These are phyloP conservation scores for Craterocephalus amniculus DNA, from an alignment of 2,797 vertebrate genomes.

Conservation along the genomic window DNA sequence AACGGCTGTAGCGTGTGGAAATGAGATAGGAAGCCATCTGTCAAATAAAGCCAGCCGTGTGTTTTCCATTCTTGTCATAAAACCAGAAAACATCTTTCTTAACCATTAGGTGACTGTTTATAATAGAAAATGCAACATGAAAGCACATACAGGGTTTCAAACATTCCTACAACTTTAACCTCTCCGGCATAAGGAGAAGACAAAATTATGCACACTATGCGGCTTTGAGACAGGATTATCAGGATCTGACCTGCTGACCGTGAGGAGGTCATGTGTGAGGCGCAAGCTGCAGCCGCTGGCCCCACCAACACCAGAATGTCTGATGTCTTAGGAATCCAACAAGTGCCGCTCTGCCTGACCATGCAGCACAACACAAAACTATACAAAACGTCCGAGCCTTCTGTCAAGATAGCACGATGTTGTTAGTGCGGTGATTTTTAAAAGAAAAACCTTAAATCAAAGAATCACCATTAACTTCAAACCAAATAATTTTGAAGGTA, in stretches of 20 bases:
- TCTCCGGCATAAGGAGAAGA: conserved; percentile 36
- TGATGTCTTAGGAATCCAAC: conserved; percentile 71
- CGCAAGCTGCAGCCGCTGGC: conserved; percentile 51
- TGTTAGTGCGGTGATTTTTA: background rate
- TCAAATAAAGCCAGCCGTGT: conserved; percentile 37
- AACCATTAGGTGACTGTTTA: conserved; percentile 16
- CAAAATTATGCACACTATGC: conserved; percentile 40
- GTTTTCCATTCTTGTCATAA: conserved; percentile 25
- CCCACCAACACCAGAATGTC: conserved; percentile 68
- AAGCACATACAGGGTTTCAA: conserved; percentile 15
- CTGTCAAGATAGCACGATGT: background rate
- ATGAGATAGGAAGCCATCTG: conserved; percentile 35
- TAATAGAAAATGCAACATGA: conserved; percentile 1
- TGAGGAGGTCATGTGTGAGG: conserved; percentile 71
- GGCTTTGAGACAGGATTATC: conserved; percentile 73
- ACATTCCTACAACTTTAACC: conserved; percentile 24
- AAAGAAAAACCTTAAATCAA: too few species aligned
- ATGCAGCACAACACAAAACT: conserved; percentile 34
- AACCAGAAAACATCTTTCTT: conserved; percentile 32
- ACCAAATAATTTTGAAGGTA: too few species aligned
- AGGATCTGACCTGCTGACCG: conserved; percentile 70
- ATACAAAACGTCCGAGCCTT: conserved; percentile 8
- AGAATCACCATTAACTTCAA: too few species aligned
- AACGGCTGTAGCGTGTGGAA: conserved; percentile 8
- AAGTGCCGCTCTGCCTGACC: conserved; percentile 51